Evolutionary conservation across 2,888 invertebrate genomes (phyloP), one percentile per base, ranked within the genome.

Genomic region (Tortrix viridana): DNA sequence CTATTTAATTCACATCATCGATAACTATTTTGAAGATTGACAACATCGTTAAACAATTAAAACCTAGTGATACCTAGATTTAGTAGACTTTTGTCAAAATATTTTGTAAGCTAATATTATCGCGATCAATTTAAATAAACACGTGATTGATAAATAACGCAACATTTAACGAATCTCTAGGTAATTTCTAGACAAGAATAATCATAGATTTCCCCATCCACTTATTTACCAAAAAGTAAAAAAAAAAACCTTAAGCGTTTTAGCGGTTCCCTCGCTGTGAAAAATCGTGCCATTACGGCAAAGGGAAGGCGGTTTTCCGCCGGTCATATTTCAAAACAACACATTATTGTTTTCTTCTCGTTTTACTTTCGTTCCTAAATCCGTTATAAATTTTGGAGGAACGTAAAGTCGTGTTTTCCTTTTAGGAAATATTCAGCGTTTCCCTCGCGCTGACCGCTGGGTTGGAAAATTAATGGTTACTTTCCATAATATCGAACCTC

Each of bases 271-370:
- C 80, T 81, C 79, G 77, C 79, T 74, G 81, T 88, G 89, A 91
- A 89, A 90, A 91, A 90, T 90, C 82, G 84, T 71, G 75, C 85
- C 81, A 89, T 88, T 88, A 88, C 76, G 68, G 72, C 69, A 72
- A 71, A 79, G 79, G 83, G 79, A 78, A 78, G 77, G 80, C 73
- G 72, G 75, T 75, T 76, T 74, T 76, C 78, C 76, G 67, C 68
- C 67, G 82, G 77, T 84, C 87, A 80, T 89, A 88, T 87, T 89
- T 89, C 89, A 89, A 87, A 89, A 87, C 82, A 89, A 85, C 89
- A 87, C 89, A 85, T 90, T 89, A 89, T 85, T 89, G 88, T 89
- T 88, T 87, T 85, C 81, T 81, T 85, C 76, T 79, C 75, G 80
- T 86, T 87, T 83, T 83, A 52, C 82, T 84, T 84, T 80, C 74